Conservation (phyloP, 1,140 invertebrate genomes). For the Scaptomyza graminum region DNA sequence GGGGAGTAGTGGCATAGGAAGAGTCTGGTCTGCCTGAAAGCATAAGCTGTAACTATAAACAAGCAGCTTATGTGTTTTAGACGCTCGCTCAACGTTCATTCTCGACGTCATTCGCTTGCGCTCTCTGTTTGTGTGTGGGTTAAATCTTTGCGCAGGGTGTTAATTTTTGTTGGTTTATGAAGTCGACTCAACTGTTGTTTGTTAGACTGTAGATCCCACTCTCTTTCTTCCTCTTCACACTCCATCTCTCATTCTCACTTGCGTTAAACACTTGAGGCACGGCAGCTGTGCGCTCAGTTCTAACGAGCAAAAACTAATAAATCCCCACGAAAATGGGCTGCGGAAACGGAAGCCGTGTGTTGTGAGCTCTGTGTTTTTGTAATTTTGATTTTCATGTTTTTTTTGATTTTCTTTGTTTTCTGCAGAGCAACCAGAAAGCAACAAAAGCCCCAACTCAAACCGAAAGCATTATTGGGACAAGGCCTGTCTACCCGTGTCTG, state of each 20-base stretch:
- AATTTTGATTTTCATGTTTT: slow-evolving; percentile 5
- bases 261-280: slow-evolving; percentile 62
- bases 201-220: slow-evolving; percentile 30
- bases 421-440: slow-evolving; percentile 11
- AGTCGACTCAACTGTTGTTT: slow-evolving; percentile 52
- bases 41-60: slow-evolving; percentile 83
- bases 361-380: slow-evolving; percentile 36
- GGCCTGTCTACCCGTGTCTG: slow-evolving; percentile 61
- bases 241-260: no score
- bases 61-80: slow-evolving; percentile 80
- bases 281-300: slow-evolving; percentile 71
- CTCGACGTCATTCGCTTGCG: slow-evolving; percentile 57
- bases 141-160: slow-evolving; percentile 70
- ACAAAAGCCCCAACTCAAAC: slow-evolving; percentile 23
- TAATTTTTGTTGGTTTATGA: slow-evolving; percentile 82
- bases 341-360: slow-evolving; percentile 80
- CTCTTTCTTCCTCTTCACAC: slow-evolving; percentile 35
- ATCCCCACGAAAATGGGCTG: slow-evolving; percentile 80
- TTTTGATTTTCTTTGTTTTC: no score
- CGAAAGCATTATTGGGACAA: slow-evolving; percentile 28
- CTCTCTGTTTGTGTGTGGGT: slow-evolving; percentile 2
- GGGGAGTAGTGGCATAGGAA: not conserved
- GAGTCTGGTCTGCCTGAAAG: slow-evolving; percentile 49
- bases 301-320: slow-evolving; percentile 83
- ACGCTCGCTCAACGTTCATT: slow-evolving; percentile 59